Percentiles rank a stretch among this genome's conserved stretches.
Conservation (phyloP, 2,888 invertebrate genomes). For the Nomada goodeniana region DNA sequence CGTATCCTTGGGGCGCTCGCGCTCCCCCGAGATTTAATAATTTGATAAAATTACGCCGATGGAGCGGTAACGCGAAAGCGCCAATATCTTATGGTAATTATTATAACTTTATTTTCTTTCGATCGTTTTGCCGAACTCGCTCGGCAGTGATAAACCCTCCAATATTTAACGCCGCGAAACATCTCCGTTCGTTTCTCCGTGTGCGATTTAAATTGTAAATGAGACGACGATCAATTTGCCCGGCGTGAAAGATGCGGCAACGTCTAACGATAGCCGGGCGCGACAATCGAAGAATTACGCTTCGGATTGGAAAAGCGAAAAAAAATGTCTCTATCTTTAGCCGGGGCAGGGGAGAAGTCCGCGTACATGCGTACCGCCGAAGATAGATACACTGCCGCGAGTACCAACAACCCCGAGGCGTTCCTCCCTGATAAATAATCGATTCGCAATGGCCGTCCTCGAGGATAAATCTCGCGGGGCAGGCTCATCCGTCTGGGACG, state of each 20-base stretch:
- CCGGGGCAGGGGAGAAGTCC: background rate
- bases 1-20: slow-evolving; percentile 14
- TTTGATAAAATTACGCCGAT: slow-evolving; percentile 56
- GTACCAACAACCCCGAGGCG: slow-evolving; percentile 53
- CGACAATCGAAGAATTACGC: slow-evolving; percentile 20
- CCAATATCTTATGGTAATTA: slow-evolving; percentile 51
- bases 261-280: slow-evolving; percentile 8
- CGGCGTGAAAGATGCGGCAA: background rate
- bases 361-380: background rate
- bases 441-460: slow-evolving; percentile 77
- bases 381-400: slow-evolving; percentile 22
- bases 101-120: slow-evolving; percentile 61
- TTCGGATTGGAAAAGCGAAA: slow-evolving; percentile 13
- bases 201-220: slow-evolving; percentile 57
- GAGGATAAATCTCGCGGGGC: slow-evolving; percentile 74
- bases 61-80: background rate
- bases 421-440: slow-evolving; percentile 76
- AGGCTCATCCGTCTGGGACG: slow-evolving; percentile 75
- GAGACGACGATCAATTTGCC: slow-evolving; percentile 46
- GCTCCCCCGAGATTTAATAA: slow-evolving; percentile 50
- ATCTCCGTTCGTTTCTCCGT: slow-evolving; percentile 38
- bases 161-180: slow-evolving; percentile 43
- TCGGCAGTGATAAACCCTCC: slow-evolving; percentile 9
- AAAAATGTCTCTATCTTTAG: slow-evolving; percentile 35
- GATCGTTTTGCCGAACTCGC: slow-evolving; percentile 46